phyloP scores from a whole-genome alignment of 2,113 vertebrate genomes.

The Pelodiscus sinensis region DNA sequence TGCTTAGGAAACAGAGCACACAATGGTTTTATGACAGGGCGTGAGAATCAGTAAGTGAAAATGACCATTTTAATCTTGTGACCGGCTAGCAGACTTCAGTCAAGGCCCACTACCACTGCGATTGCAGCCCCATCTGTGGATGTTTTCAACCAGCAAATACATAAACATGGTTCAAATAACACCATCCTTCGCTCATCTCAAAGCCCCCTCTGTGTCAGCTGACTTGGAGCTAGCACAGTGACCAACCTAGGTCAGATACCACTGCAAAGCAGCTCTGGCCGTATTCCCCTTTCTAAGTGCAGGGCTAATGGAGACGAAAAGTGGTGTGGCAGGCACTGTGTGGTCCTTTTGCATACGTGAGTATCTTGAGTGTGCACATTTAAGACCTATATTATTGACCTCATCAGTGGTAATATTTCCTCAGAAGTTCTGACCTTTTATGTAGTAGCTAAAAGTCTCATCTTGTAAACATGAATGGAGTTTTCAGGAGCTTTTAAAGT shows the following conservation, averaged over 20 bases:
- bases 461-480: slow-evolving; percentile 40
- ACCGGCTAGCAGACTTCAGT: not conserved
- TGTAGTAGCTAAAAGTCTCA: slow-evolving; percentile 5
- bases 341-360: not conserved
- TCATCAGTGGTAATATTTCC: not conserved
- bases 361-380: slow-evolving; percentile 3
- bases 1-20: not conserved
- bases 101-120: not conserved
- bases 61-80: not conserved
- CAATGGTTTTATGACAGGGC: not conserved
- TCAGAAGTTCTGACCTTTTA: not conserved
- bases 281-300: not conserved
- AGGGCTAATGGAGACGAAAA: not conserved
- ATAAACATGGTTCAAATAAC: accelerated
- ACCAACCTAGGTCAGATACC: not conserved
- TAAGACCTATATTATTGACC: slow-evolving; percentile 4
- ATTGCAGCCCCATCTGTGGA: not conserved
- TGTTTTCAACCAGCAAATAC: not conserved
- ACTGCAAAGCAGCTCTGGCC: not conserved
- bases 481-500: slow-evolving; percentile 18
- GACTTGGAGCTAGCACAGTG: not conserved
- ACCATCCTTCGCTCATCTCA: not conserved
- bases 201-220: not conserved
- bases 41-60: not conserved
- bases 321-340: not conserved